A percentile compares a stretch with the other conserved stretches of the same genome.
Conservation (phyloP, 2,888 invertebrate species). For the Orgyia antiqua region DNA sequence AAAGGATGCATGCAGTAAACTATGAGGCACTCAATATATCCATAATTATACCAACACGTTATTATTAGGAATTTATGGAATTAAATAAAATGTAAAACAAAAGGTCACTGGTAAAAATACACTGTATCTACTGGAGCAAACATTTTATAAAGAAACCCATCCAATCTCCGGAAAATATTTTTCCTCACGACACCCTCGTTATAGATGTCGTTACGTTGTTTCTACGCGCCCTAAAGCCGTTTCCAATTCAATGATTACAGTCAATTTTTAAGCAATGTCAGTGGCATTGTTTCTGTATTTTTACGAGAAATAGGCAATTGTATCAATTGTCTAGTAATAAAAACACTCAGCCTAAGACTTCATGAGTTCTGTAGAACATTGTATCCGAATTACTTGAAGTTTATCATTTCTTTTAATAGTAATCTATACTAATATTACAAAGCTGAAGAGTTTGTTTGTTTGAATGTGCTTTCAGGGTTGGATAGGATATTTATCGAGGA, state of each 20-base stretch:
- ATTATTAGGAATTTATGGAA: no score
- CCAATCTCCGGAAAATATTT: slow-evolving; percentile 34
- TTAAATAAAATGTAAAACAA: not conserved
- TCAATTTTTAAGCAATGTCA: slow-evolving; percentile 31
- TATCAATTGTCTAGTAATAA: slow-evolving; percentile 7
- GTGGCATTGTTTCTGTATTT: slow-evolving; percentile 17
- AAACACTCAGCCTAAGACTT: slow-evolving; percentile 4
- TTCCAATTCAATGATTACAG: slow-evolving; percentile 33
- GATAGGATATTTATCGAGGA: no score
- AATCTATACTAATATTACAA: no score
- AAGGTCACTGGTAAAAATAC: slow-evolving; percentile 14
- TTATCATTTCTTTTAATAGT: no score
- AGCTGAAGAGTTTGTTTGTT: no score
- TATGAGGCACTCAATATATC: no score
- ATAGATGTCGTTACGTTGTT: slow-evolving; percentile 35
- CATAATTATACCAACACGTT: no score
- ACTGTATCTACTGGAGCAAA: slow-evolving; percentile 29
- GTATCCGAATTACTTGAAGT: no score
- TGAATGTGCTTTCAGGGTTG: no score
- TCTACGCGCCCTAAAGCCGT: slow-evolving; percentile 30
- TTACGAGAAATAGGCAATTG: slow-evolving; percentile 9
- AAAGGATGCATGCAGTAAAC: no score
- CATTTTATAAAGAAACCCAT: slow-evolving; percentile 46
- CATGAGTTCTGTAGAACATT: no score
- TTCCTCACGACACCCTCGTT: slow-evolving; percentile 35